Evolutionary conservation across 1,140 invertebrate species (phyloP).

Genomic region (Eubasilissa regina): DNA sequence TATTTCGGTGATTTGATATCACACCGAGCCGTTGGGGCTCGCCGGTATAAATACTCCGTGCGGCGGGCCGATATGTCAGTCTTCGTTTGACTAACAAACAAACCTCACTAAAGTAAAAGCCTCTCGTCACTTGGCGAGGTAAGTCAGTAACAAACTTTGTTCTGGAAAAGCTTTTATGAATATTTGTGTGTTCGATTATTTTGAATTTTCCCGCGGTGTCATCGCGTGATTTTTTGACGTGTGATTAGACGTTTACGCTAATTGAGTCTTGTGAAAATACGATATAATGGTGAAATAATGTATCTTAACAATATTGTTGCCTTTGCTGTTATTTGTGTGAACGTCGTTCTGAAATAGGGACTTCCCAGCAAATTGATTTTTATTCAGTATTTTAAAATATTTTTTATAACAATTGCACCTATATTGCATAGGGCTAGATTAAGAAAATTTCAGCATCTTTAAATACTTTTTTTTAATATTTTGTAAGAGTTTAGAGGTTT

Average conservation of each 20-base stretch:
- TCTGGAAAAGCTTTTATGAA: slow-evolving; percentile 4
- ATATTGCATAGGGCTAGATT: no score
- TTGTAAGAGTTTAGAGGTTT: no score
- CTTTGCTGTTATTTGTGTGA: no score
- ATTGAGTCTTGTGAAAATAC: background rate
- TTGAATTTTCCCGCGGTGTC: slow-evolving; percentile 5
- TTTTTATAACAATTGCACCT: no score
- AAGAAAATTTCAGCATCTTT: no score
- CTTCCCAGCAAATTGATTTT: background rate
- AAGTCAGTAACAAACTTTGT: slow-evolving; percentile 23
- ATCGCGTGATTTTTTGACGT: slow-evolving; percentile 23
- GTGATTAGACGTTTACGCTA: slow-evolving; percentile 5
- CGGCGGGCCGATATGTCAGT: slow-evolving; percentile 34
- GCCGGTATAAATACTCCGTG: slow-evolving; percentile 44
- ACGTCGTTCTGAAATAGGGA: background rate
- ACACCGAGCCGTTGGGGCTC: slow-evolving; percentile 18
- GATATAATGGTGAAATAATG: background rate
- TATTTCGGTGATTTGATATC: slow-evolving; percentile 48
- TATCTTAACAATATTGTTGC: no score
- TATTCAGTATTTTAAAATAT: no score
- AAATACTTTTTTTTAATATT: no score
- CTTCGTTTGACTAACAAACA: slow-evolving; percentile 47
- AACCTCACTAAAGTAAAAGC: slow-evolving; percentile 39
- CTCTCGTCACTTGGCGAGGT: slow-evolving; percentile 52
- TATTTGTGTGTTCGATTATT: slow-evolving; percentile 7